Evolutionary conservation across 2,797 vertebrate species (phyloP), one percentile per base, ranked within the genome.

Genomic region (Geotria australis): DNA sequence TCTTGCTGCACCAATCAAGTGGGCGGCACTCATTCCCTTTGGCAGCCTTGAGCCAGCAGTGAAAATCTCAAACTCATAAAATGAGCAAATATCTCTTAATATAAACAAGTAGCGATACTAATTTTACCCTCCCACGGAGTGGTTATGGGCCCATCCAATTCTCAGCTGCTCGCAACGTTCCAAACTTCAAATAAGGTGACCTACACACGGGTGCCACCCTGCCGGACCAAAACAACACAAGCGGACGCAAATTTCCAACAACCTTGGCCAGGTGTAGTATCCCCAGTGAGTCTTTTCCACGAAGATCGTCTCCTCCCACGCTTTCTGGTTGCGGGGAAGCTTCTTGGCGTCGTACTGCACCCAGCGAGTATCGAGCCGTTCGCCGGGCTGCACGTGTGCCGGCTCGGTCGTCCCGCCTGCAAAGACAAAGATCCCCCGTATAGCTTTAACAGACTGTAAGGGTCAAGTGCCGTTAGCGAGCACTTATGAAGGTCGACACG

Each of bases 231-330:
- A 38, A 38, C 24, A 38, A 38, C 38, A 38, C 38, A 38, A 38
- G 24, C 24, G 5, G 24, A 38, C 24, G 38, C 24, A 38, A 38
- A 38, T 38, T 38, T 38, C 24, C 24, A 38, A 38, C 24, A 38
- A 38, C 89, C 69, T 76, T 64, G 89, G 89, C 89, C 89, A 96
- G 49, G 72, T 74, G 48, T 84, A 91, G 66, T 94, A 96, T 24
- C 89, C 89, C 89, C 89, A 96, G 65, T 96, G 88, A 1, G 89
- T 96, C 69, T 96, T 96, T 64, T 95, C 88, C 68, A 96, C 79
- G 68, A 95, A 96, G 57, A 67, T 75, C 64, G 76, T 79, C 0
- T 65, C 65, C 55, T 93, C 79, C 89, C 89, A 96, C 53, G 76
- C 78, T 65, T 78, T 66, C 63, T 82, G 77, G 8, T 76, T 78